Evolutionary conservation across 1,140 invertebrate species (phyloP), one percentile per base, ranked within the genome.

Genomic region (Cephus cinctus): DNA sequence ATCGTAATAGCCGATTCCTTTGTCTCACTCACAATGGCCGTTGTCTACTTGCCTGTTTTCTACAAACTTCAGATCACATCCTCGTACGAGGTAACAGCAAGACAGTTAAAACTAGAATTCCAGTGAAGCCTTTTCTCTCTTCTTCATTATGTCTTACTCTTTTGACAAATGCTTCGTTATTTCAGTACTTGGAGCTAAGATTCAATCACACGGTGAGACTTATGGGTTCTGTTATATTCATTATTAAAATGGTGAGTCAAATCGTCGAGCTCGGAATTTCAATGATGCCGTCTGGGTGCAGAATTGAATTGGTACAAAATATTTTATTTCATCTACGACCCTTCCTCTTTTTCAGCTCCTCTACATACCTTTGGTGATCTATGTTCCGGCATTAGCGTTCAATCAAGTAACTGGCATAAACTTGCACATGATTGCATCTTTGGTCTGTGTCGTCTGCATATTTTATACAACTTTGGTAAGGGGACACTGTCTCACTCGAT

Each of bases 351-450:
- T 27, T 27, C 57, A 75, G 73, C 43, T 88, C 36, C 79, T 92
- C 39, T 95, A 92, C 81, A 86, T 95, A 73, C 90, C 92, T 3
- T 86, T 96, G 50, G 91, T 94, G 1, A 87, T 95, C 35, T 95
- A 92, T 69, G 90, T 93, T 1, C 93, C 93, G 44, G 90, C 92
- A 1, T 77, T 95, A 65, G 91, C 92, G 6, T 86, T 96, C 57
- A 90, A 90, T 76, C 88, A 92, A 84, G 88, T 90, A 12, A 90
- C 87, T 20, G 87, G 86, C 9, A 73, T 89, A 2, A 81, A 85
- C 49, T 73, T 89, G 25, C 86, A 87, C 63, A 56, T 84, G 30
- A 82, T 88, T 21, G 86, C 89, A 34, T 74, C 82, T 4, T 63
- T 86, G 11, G 86, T 90, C 16, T 89, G 86, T 47, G 71, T 83